phyloP scores from a whole-genome alignment of 2,797 vertebrate genomes.

The Scolopax bukidnonensis region DNA sequence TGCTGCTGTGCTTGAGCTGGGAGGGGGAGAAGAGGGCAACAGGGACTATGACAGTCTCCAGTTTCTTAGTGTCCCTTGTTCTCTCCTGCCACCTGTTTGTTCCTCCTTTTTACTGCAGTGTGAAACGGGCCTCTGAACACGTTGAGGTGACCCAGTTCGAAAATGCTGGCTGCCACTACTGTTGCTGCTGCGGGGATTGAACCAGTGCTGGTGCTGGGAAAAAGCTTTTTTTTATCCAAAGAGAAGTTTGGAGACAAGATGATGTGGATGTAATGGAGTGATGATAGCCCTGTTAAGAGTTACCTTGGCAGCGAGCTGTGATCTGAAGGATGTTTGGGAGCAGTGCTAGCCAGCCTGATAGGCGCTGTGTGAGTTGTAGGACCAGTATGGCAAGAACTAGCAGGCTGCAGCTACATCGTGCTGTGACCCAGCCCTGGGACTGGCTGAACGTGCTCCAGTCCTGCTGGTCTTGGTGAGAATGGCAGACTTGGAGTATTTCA shows the following conservation, averaged over 20 bases:
- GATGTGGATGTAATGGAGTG: background rate
- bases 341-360: background rate
- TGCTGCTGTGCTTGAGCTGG: background rate
- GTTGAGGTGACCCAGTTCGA: constrained; percentile 37
- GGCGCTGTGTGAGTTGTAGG: background rate
- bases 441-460: background rate
- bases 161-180: background rate
- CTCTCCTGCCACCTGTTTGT: constrained; percentile 69
- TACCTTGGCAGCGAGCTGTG: background rate
- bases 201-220: fast-evolving
- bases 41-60: background rate
- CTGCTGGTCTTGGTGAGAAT: background rate
- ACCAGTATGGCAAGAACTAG: constrained; percentile 1
- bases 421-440: background rate
- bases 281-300: constrained; percentile 6
- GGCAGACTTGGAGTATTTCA: background rate
- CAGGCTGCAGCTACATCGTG: background rate
- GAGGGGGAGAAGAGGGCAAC: background rate
- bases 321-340: background rate
- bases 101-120: constrained; percentile 33
- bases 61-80: constrained; percentile 26
- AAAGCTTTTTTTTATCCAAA: background rate
- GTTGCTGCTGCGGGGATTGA: background rate
- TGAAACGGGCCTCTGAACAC: background rate
- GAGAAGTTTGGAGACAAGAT: background rate